Evolutionary conservation across 1,140 invertebrate genomes (phyloP), one percentile per base, ranked within the genome.

Genomic region (Papilio machaon): DNA sequence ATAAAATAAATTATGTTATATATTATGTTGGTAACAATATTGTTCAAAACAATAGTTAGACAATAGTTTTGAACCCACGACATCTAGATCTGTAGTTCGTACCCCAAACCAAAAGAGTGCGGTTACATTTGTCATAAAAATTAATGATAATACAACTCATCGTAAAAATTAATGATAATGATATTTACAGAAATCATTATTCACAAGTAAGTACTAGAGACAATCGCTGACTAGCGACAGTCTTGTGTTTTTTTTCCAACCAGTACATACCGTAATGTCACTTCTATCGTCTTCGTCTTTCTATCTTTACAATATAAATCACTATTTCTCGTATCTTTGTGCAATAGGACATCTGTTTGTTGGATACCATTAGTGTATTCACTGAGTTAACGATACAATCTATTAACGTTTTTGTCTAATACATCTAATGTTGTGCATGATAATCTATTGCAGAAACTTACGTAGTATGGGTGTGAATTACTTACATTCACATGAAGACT

Each of bases 371-470:
- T 70, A 70, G 64, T 38, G 30, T 15, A 67, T 23, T 6, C 30
- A 70, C 64, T 70, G 11, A 30, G 30, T 23, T 70, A 70, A 70
- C 64, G 64, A 70, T 30, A 30, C 60, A 11, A 64, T 64, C 60
- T 64, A 70, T 35, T 70, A 70, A 4, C 23, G 30, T 70, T 70
- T 70, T 70, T 70, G 64, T 35, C 0, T 70, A 15, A 23, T 3
- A 15, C 13, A 70, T 64, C 23, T 67, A 67, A 67, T 70, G 58
- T 60, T 19, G 30, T 30, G 23, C 23, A 70, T 13, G 64, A 38
- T 70, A 35, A 35, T 70, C 23, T 67, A 7, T 19, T 70, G 30
- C 64, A 38, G 19, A 67, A 35, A 2, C n/a, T 60, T 70, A 70
- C 64, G 9, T 70, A 35, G 19, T 30, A 2, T 70, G n/a, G 35